Base-by-base conservation (phyloP, 2,797 vertebrate species). In the Pelodytes ibericus region DNA sequence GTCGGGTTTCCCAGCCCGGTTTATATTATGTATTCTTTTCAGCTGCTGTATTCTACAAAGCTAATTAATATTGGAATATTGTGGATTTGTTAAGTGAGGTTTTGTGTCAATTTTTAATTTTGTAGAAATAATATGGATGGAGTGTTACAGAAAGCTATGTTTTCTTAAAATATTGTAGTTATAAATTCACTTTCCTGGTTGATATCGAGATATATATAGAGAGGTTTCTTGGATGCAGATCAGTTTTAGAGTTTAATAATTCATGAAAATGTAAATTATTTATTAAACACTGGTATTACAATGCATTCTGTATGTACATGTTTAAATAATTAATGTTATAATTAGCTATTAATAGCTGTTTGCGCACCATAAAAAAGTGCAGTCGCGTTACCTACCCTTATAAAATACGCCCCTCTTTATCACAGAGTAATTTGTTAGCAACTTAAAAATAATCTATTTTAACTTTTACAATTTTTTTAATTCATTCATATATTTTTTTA, bases 271-370 rank as follows among this genome's bases (percentile, higher is more conserved):
- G 0, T 53, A 1, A 53, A 53, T 53, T 53, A 53, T 53, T 53
- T 4, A 53, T 53, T 53, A 53, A 53, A 24, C 8, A 53, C 20
- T 16, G 16, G 22, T 53, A 53, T 53, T 53, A 53, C 49, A 53
- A 53, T 53, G 22, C n/a, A 20, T 20, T 53, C 49, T 24, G 20
- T 7, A 53, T 53, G 49, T 53, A 53, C 20, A 24, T 5, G 20
- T 53, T 53, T 53, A 1, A 53, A 53, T 53, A 20, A 53, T 53
- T 20, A 4, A 53, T 22, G 49, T 20, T 53, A 24, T 53, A 24
- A 53, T 53, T 53, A 53, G 49, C 49, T 53, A 53, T 53, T 53
- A 53, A 53, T 53, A 24, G 49, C n/a, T 20, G 7, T 53, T 16
- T 53, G 18, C n/a, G 22, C 49, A 24, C 49, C 2, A 24, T 53